Evolutionary conservation across 2,888 invertebrate species (phyloP).

Genomic region (Eremobia ochroleuca): DNA sequence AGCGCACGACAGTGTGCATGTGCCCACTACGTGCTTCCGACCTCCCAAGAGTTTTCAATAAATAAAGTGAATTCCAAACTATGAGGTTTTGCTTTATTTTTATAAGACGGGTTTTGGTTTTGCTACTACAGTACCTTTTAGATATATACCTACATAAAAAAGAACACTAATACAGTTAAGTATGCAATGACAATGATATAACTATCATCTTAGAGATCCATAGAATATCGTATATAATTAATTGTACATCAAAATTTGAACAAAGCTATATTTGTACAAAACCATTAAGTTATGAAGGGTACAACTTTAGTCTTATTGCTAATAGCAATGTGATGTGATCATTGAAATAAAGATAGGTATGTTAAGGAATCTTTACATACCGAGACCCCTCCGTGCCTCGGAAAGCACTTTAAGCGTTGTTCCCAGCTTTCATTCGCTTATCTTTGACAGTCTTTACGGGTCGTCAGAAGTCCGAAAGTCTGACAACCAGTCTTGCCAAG

Average conservation of each 20-base stretch:
- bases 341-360: neutral
- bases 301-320: neutral
- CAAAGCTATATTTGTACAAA: too few relatives aligned
- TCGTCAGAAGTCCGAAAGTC: neutral
- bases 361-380: neutral
- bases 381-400: neutral
- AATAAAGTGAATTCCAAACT: constrained; percentile 23
- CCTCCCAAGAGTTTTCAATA: constrained; percentile 23
- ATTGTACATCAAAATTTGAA: too few relatives aligned
- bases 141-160: too few relatives aligned
- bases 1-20: constrained; percentile 4
- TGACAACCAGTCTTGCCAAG: neutral
- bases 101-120: neutral
- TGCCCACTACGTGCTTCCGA: constrained; percentile 11
- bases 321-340: neutral
- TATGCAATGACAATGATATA: neutral
- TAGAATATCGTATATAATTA: too few relatives aligned
- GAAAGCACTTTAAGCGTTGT: neutral
- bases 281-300: too few relatives aligned
- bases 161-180: neutral
- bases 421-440: neutral
- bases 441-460: neutral
- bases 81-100: constrained; percentile 10
- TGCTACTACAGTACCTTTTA: neutral
- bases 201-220: neutral